These are phyloP conservation scores for Macrochelys suwanniensis DNA, from an alignment of 2,797 vertebrate genomes.

Conservation along the genomic window DNA sequence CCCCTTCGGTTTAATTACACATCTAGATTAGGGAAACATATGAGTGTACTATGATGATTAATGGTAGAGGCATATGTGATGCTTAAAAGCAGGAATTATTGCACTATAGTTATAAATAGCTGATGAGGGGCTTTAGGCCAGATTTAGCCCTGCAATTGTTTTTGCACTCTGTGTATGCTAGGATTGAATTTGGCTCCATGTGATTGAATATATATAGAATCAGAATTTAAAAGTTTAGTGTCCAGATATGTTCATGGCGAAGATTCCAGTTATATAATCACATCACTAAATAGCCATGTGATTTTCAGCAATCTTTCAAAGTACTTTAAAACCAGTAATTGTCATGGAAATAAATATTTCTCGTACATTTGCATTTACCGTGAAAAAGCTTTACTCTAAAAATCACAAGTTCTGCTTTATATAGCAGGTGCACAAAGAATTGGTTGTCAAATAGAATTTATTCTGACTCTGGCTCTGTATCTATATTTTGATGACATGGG, in stretches of 20 bases:
- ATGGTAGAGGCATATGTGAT: neutral
- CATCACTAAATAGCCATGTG: neutral
- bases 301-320: neutral
- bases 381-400: neutral
- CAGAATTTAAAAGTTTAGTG: neutral
- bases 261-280: conserved; percentile 5
- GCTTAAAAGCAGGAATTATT: neutral
- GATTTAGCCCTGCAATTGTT: neutral
- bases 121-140: neutral
- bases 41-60: neutral
- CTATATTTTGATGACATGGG: conserved; percentile 16
- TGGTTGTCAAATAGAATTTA: neutral
- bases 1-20: neutral
- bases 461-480: conserved; percentile 8
- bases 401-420: neutral
- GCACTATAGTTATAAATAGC: neutral
- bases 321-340: neutral
- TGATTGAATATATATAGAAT: neutral
- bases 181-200: neutral
- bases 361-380: neutral
- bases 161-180: neutral
- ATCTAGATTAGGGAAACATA: neutral
- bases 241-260: neutral
- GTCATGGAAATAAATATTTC: neutral
- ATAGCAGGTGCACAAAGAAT: neutral